phyloP scores from a whole-genome alignment of 2,888 invertebrate genomes.

The Cryptocheilus praepositus region DNA sequence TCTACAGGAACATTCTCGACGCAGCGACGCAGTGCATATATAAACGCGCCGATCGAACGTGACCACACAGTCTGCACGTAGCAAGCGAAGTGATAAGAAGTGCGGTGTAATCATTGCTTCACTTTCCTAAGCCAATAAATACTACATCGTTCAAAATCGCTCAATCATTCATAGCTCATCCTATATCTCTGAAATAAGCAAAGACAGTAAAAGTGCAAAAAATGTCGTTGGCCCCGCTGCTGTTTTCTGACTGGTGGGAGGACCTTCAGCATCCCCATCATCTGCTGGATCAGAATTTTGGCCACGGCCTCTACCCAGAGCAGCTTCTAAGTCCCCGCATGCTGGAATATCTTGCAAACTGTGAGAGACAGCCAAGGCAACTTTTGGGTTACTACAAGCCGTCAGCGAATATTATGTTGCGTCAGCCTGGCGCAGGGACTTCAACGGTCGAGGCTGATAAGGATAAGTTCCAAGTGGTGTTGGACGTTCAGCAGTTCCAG shows the following conservation, averaged over 20 bases:
- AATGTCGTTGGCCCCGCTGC: constrained; percentile 88
- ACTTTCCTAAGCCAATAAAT: no score
- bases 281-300: constrained; percentile 87
- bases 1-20: no score
- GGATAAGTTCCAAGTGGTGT: constrained; percentile 81
- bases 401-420: constrained; percentile 80
- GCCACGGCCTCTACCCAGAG: constrained; percentile 83
- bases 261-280: constrained; percentile 85
- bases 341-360: background rate
- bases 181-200: no score
- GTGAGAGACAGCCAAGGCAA: constrained; percentile 13
- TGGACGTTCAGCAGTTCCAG: constrained; percentile 86
- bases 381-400: constrained; percentile 81
- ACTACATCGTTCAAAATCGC: no score
- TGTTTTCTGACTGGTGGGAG: constrained; percentile 92
- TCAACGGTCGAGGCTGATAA: constrained; percentile 86
- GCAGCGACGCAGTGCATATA: no score
- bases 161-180: no score
- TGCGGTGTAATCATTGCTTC: no score
- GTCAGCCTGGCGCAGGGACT: constrained; percentile 76
- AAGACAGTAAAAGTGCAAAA: no score
- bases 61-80: no score
- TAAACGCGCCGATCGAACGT: no score
- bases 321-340: constrained; percentile 19
- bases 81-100: no score